phyloP scores from a whole-genome alignment of 92 coral and sea anemone genomes.

The Actinernus sp. region DNA sequence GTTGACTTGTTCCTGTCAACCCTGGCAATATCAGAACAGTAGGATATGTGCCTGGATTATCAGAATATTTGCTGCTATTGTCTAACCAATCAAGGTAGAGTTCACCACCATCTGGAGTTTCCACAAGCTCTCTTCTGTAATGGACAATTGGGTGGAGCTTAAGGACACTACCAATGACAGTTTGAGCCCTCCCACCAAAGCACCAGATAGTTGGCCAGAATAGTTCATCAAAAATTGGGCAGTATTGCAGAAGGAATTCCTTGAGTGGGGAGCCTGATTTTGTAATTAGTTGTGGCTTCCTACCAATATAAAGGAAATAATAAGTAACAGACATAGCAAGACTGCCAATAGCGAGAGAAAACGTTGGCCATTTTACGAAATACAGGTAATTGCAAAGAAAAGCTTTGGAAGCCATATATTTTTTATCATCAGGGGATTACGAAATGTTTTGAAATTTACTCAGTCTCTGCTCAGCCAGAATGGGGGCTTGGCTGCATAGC shows the following conservation, averaged over 20 bases:
- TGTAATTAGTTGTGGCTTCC: conserved; percentile 65
- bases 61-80: conserved; percentile 10
- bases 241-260: conserved; percentile 39
- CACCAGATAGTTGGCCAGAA: conserved; percentile 96
- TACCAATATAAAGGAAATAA: conserved; percentile 57
- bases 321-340: conserved; percentile 47
- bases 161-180: conserved; percentile 68
- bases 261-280: conserved; percentile 52
- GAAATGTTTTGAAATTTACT: too few species aligned
- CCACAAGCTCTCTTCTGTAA: conserved; percentile 70
- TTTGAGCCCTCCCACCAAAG: conserved; percentile 86
- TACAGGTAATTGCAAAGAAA: neutral
- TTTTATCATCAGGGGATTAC: too few species aligned
- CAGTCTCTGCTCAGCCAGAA: neutral
- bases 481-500: too few species aligned
- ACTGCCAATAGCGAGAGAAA: conserved; percentile 43
- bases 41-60: conserved; percentile 21
- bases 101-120: conserved; percentile 86
- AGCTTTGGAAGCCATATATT: conserved; percentile 15
- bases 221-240: conserved; percentile 57
- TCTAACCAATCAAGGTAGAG: conserved; percentile 83
- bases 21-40: conserved; percentile 90
- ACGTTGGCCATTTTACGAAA: conserved; percentile 16
- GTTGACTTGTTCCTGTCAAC: conserved; percentile 75
- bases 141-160: conserved; percentile 57